phyloP scores from a whole-genome alignment of 2,888 invertebrate species.

The Trichacis sp. region DNA sequence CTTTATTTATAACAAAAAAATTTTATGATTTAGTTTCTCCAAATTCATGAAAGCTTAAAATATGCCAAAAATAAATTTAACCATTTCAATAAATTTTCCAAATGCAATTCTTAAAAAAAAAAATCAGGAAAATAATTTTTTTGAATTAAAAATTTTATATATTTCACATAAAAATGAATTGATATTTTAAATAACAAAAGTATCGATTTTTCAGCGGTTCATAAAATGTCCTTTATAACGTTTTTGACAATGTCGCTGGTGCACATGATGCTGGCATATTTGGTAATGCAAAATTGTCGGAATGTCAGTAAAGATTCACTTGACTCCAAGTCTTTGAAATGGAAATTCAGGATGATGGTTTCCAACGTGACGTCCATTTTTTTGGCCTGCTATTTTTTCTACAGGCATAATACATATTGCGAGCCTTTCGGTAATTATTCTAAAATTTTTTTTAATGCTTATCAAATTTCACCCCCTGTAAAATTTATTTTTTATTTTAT shows the following conservation, averaged over 20 bases:
- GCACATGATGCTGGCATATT: conserved; percentile 88
- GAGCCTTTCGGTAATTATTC: conserved; percentile 86
- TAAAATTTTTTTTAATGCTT: neutral
- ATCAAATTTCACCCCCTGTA: too few relatives aligned
- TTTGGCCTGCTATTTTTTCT: conserved; percentile 87
- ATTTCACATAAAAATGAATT: too few relatives aligned
- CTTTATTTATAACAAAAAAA: neutral
- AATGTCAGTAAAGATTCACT: conserved; percentile 73
- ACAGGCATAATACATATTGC: conserved; percentile 91
- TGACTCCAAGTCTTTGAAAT: conserved; percentile 79
- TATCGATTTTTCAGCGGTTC: conserved; percentile 76
- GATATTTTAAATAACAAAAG: neutral
- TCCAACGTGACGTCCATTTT: conserved; percentile 82
- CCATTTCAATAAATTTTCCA: too few relatives aligned
- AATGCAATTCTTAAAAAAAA: too few relatives aligned
- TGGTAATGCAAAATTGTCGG: conserved; percentile 78
- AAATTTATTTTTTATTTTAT: too few relatives aligned
- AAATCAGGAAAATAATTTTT: conserved; percentile 30
- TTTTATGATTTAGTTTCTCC: too few relatives aligned
- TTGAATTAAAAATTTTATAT: conserved; percentile 21
- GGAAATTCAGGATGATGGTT: conserved; percentile 82
- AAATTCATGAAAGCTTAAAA: too few relatives aligned
- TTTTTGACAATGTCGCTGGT: conserved; percentile 88
- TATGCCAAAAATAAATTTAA: too few relatives aligned
- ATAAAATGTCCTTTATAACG: conserved; percentile 88